Percentiles rank a stretch among this genome's conserved stretches.
Evolutionary conservation across 2,888 invertebrate species (phyloP).

Genomic region (Caenorhabditis sinica): DNA sequence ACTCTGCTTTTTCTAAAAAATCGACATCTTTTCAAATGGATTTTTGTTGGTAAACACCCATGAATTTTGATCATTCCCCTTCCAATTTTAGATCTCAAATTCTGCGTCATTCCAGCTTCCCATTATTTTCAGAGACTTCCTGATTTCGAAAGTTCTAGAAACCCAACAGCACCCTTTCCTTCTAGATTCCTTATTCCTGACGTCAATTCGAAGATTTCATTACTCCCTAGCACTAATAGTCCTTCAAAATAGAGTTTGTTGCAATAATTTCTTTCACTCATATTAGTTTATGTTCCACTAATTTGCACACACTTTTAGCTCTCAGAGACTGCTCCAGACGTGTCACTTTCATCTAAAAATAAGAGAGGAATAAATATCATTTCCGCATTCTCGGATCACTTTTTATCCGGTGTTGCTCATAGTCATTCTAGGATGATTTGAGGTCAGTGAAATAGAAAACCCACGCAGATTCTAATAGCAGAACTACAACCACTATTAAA

Average conservation of each 20-base stretch:
- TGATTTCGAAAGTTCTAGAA: not conserved
- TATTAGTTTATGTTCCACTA: constrained; percentile 33
- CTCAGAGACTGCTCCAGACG: constrained; percentile 8
- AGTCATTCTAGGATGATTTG: not conserved
- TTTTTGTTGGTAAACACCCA: no score
- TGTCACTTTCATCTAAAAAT: constrained; percentile 28
- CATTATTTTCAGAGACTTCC: not conserved
- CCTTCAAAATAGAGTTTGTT: constrained; percentile 9
- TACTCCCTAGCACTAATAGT: not conserved
- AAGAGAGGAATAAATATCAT: not conserved
- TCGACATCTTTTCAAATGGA: no score
- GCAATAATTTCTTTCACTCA: not conserved
- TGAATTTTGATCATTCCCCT: not conserved
- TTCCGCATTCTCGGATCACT: not conserved
- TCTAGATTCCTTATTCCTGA: constrained; percentile 3
- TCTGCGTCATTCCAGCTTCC: not conserved
- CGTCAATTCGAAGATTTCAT: constrained; percentile 24
- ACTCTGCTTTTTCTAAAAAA: no score
- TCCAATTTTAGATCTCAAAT: no score
- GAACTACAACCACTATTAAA: not conserved
- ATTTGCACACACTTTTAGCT: constrained; percentile 5
- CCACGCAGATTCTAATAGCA: not conserved
- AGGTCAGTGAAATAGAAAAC: constrained; percentile 3
- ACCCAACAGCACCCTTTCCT: not conserved
- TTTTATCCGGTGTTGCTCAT: not conserved